Base-by-base conservation (phyloP, 2,888 invertebrate genomes). In the Byasa hedistus region DNA sequence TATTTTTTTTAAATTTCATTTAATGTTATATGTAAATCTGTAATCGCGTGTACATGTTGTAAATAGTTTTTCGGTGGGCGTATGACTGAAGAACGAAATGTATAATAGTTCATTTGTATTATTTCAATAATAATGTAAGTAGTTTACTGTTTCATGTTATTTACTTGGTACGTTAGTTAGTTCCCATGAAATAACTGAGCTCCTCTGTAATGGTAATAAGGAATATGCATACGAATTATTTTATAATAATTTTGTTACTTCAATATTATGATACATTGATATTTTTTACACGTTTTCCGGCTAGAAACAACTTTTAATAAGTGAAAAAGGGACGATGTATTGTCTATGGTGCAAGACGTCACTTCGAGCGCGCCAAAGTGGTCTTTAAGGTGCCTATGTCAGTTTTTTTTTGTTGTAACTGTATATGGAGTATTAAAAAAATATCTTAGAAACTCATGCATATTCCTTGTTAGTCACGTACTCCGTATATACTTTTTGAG, bases 31-130 rank as follows among this genome's bases (percentile, higher is more conserved):
- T 68, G 63, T 72, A 68, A 54, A 67, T 66, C 56, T 63, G 64
- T 75, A 71, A 69, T 72, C 72, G 71, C 69, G 44, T 74, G 76
- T 76, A 75, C 73, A 76, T 76, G 73, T 81, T 32, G 78, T 80
- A 79, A 74, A 81, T 79, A 79, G 73, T 75, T 71, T 76, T 76
- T 77, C 75, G 72, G 75, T 75, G 74, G 75, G 67, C 71, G 77
- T 79, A 79, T 76, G 88, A 87, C 87, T 87, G 86, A 86, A 73
- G 71, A 74, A 76, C 58, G 59, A 81, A 80, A 79, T 78, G 75
- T 77, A 75, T 32, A 10, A 32, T 79, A 82, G 85, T 79, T 58
- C 27, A 54, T 64, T 59, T 64, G 21, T 66, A 66, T 36, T 32
- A 32, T 44, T 61, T 61, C 57, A 58, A 24, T 55, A 48, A 62